Base-by-base conservation (phyloP, 2,113 vertebrate genomes). In the Hippocampus zosterae region DNA sequence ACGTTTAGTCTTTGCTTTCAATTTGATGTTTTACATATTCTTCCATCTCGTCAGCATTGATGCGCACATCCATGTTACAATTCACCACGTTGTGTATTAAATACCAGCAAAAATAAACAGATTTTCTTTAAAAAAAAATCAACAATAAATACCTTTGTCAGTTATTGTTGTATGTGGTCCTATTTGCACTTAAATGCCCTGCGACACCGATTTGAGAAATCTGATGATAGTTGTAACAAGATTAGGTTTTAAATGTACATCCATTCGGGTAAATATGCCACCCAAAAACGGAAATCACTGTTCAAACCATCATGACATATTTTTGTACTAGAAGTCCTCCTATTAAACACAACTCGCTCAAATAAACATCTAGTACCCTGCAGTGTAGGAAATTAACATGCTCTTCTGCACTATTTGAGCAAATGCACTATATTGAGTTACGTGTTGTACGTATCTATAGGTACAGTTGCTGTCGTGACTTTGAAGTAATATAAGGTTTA, bases 11-110 rank as follows among this genome's bases (percentile, higher is more conserved):
- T 65, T 73, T 71, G 67, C 75, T 80, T 68, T 64, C 50, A 77
- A 74, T 84, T 74, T 73, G 19, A 70, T 72, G 46, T 84, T 72
- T 76, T 83, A 81, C 75, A 75, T 72, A 27, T 80, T 80, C 65
- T 67, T 77, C 57, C 56, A 65, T 77, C 48, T 76, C 70, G 57
- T 78, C 74, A 68, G 67, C 84, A 70, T 85, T 72, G 90, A 88
- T 90, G 88, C 83, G 83, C 90, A 67, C 72, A 63, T 70, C 72
- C 52, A 69, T 77, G 25, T 68, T 65, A 56, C 73, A 53, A 21
- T 50, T 21, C 52, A 10, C n/a, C 21, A 23, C 3, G 50, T 42
- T 46, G 52, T 68, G 41, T 70, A 15, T 62, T 13, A n/a, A 40
- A 10, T 60, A 37, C 57, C 57, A 60, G 57, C 27, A 60, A 60